Evolutionary conservation across 2,888 invertebrate species (phyloP), one percentile per base, ranked within the genome.

Genomic region (Ectemnius continuus): DNA sequence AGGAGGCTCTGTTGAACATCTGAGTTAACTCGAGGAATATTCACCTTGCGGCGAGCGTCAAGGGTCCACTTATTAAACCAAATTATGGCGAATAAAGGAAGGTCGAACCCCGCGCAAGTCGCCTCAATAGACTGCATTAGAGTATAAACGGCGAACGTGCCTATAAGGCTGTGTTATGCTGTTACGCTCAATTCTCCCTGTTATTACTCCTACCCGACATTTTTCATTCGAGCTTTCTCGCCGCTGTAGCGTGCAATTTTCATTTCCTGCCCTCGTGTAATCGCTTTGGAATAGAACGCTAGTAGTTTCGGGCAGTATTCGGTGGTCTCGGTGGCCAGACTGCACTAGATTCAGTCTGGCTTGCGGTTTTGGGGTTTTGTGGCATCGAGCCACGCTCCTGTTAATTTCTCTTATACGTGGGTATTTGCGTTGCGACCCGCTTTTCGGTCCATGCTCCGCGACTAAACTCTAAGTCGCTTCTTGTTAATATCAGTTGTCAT

Each of bases 91-190:
- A 57, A 71, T 61, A 71, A 75, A 75, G 76, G 56, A 76, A 76
- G 71, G 66, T 71, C 70, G 46, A 20, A 14, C 20, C 18, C 45
- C 61, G 16, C 46, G 58, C 59, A 36, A 47, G 13, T 67, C 36
- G 46, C 76, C 76, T 76, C 71, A 75, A 76, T 75, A 68, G 76
- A 20, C 57, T 45, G 14, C 66, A 75, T 76, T 76, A 68, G 59
- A 63, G 65, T 48, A 75, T 56, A 75, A 75, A 68, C 59, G 66
- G 63, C 60, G 62, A 60, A 56, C 46, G 62, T 45, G 48, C 52
- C 16, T 52, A 8, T 11, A 11, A 8, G 36, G 52, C n/a, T 52
- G 52, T 52, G 52, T 52, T 16, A 4, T 16, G 14, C 16, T 14
- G 16, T 52, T 52, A 52, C n/a, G n/a, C 6, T 52, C 52, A 52